A percentile compares a stretch with the other conserved stretches of the same genome.
Evolutionary conservation across 2,113 vertebrate genomes (phyloP).

Genomic region (Corythaeola cristata): DNA sequence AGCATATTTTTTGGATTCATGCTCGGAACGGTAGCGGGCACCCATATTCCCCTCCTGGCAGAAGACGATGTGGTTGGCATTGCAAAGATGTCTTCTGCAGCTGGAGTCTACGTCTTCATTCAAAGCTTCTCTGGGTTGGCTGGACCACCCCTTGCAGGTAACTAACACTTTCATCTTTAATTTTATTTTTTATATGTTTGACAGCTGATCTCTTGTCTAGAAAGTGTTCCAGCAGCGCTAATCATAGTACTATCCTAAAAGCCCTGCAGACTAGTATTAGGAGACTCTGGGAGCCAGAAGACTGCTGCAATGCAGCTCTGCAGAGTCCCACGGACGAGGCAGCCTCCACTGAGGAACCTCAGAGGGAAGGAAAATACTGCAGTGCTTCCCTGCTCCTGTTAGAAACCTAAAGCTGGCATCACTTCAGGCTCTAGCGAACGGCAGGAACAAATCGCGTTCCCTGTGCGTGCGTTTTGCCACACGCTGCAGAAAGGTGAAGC

Average conservation of each 20-base stretch:
- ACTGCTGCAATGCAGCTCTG: slow-evolving; percentile 64
- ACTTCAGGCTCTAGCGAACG: not conserved
- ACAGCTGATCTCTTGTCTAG: not conserved
- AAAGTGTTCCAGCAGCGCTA: not conserved
- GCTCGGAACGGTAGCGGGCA: slow-evolving; percentile 87
- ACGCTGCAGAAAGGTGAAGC: not conserved
- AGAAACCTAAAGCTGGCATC: not conserved
- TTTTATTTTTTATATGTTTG: not conserved
- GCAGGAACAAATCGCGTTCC: not conserved
- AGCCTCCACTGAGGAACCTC: slow-evolving; percentile 14
- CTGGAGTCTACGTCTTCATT: slow-evolving; percentile 93
- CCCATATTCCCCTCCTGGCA: slow-evolving; percentile 92
- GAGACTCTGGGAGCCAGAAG: not conserved
- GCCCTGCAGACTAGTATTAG: not conserved
- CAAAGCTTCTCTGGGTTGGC: slow-evolving; percentile 93
- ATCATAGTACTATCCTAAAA: not conserved
- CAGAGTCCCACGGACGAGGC: slow-evolving; percentile 42
- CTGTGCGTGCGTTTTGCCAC: not conserved
- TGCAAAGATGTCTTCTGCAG: slow-evolving; percentile 90
- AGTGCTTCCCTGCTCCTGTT: slow-evolving; percentile 27
- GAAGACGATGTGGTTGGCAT: slow-evolving; percentile 94
- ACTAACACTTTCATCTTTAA: not conserved
- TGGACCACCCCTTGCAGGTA: slow-evolving; percentile 96
- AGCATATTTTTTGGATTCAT: slow-evolving; percentile 89
- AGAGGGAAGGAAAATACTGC: slow-evolving; percentile 27